Base-by-base conservation (phyloP, 2,888 invertebrate genomes). In the Lasioglossum pauxillum region DNA sequence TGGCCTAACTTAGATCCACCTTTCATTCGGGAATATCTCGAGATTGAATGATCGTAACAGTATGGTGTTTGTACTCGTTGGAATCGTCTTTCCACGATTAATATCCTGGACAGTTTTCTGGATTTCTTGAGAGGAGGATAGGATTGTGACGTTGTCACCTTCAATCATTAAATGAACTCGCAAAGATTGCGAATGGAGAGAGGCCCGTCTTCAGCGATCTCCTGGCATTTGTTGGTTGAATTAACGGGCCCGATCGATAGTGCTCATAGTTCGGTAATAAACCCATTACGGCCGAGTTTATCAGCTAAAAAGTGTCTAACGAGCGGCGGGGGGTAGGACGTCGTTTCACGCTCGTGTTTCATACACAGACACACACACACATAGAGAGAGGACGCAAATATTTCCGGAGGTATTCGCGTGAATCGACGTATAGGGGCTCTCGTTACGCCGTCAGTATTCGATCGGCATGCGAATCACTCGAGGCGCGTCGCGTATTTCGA, bases 401-500 rank as follows among this genome's bases (percentile, higher is more conserved):
- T 85, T 76, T 84, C 75, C 75, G 44, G 23, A 64, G 78, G 84
- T 57, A 84, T 84, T 85, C 84, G 71, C 71, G 71, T 4, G 71
- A 69, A 86, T 86, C 86, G 76, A 77, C 57, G 49, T 35, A 49
- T 41, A 80, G 76, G 44, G 57, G 31, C n/a, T 80, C 82, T 83
- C 80, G 78, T 79, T 86, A 73, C 78, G 78, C 64, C 77, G 78
- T 81, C 44, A 64, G 78, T 78, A 86, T 84, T 82, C 75, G 79
- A 87, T 82, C 57, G 76, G 73, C 78, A 87, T 81, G 87, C 78
- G 87, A 82, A 80, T 71, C 85, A 72, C 69, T 80, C 80, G 73
- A 75, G 80, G 89, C 82, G 80, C 83, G 87, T 71, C 44, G 72
- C 80, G 84, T 83, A 91, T 91, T 89, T 87, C 82, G 75, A 78